Evolutionary conservation across 37 sponge, comb jelly and placozoan species (phyloP), one percentile per base, ranked within the genome.

Genomic region (Diacarnus erythraeanus): DNA sequence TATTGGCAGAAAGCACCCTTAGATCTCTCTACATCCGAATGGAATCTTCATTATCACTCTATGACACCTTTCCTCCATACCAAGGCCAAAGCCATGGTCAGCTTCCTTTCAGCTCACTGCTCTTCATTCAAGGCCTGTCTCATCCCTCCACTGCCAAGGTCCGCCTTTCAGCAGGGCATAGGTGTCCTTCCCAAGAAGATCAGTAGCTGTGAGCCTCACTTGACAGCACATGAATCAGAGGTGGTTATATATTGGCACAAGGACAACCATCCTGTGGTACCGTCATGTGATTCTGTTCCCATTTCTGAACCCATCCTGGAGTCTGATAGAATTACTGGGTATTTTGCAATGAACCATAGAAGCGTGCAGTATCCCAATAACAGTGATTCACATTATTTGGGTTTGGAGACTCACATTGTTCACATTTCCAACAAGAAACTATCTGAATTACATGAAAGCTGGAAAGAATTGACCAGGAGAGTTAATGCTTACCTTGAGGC

Each of bases 231-330:
- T n/a, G 88, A 82, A 1, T 17, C 25, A 15, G 88, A 88, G 42
- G 54, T 88, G 22, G 51, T 38, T 39, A 74, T 88, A 0, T 20
- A 77, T 26, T 88, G 88, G 88, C 25, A 30, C 65, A 77, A 54
- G 3, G 9, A 65, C n/a, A n/a, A n/a, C n/a, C n/a, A n/a, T n/a
- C n/a, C n/a, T n/a, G n/a, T n/a, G n/a, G n/a, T n/a, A n/a, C n/a
- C n/a, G n/a, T n/a, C n/a, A n/a, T n/a, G n/a, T n/a, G n/a, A n/a
- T n/a, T n/a, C n/a, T 30, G 17, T 35, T 30, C 33, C 80, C 86
- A 74, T 33, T 79, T 23, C 71, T 77, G 23, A 10, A 22, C 69
- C 38, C n/a, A 29, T 8, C 56, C 10, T 18, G 18, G 36, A 35
- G 38, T 36, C 42, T n/a, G 68, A 66, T 37, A 74, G 2, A 15